These are phyloP conservation scores for Malurus cyaneus DNA, from an alignment of 2,113 vertebrate species.

Conservation along the genomic window DNA sequence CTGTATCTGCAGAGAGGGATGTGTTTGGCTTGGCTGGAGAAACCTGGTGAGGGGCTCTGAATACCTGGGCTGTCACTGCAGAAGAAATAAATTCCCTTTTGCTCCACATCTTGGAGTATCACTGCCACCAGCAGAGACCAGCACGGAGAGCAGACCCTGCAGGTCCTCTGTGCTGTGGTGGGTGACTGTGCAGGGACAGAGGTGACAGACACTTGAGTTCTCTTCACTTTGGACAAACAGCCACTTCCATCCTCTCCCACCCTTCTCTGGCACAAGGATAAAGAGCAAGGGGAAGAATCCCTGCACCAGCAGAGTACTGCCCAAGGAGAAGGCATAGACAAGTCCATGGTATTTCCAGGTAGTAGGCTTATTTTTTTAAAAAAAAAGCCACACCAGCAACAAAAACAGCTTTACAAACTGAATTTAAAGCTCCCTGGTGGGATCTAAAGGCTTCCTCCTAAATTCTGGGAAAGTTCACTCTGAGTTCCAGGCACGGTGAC, in stretches of 20 bases:
- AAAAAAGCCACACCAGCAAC: too few relatives aligned
- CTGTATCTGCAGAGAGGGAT: neutral
- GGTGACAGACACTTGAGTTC: neutral
- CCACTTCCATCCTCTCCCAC: neutral
- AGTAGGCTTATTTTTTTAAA: neutral
- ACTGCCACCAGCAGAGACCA: neutral
- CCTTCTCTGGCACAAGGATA: neutral
- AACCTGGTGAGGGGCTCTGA: neutral
- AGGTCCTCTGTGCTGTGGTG: neutral
- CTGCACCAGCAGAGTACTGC: neutral
- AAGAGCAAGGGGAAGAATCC: neutral
- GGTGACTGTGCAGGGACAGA: neutral
- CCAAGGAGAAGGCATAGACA: neutral
- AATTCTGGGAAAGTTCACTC: constrained; percentile 38
- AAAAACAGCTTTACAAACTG: neutral
- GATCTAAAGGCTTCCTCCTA: neutral
- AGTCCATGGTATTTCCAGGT: neutral
- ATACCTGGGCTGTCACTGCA: neutral
- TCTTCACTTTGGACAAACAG: neutral
- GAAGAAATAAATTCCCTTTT: neutral
- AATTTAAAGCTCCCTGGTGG: neutral
- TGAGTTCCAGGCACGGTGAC: neutral
- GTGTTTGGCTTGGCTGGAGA: neutral
- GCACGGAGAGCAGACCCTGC: neutral
- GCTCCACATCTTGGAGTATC: neutral